Conservation (phyloP, 2,113 vertebrate genomes). For the Lophotis ruficrista region DNA sequence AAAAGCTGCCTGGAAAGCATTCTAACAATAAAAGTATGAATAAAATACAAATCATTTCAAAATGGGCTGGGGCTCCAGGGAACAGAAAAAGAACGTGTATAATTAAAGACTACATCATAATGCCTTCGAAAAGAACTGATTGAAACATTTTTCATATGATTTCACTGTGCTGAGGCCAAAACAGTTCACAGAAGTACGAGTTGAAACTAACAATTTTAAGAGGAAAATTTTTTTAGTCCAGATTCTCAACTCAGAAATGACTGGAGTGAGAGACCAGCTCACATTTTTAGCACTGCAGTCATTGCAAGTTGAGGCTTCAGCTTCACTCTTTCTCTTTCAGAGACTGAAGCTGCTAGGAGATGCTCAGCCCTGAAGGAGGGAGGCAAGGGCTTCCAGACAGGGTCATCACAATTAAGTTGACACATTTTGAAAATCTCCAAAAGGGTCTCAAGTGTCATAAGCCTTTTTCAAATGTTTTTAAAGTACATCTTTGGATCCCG, state of each 20-base stretch:
- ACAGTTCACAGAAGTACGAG: background rate
- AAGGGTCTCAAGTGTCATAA: background rate
- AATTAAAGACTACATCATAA: conserved; percentile 26
- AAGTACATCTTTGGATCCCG: background rate
- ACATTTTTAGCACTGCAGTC: background rate
- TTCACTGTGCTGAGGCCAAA: background rate
- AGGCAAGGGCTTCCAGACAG: background rate
- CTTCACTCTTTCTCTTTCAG: background rate
- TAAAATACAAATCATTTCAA: conserved; percentile 1
- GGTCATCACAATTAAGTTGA: background rate
- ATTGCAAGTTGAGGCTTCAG: background rate
- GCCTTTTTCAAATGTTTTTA: background rate
- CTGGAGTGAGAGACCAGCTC: background rate
- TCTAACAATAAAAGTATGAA: conserved; percentile 27
- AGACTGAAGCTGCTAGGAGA: background rate
- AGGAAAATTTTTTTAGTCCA: background rate
- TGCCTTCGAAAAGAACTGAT: background rate
- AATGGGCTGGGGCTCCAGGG: background rate
- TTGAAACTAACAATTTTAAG: background rate
- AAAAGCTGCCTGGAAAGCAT: background rate
- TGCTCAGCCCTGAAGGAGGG: background rate
- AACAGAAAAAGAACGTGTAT: background rate
- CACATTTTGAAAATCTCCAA: background rate
- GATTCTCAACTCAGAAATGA: background rate
- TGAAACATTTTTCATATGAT: background rate